Percentiles rank a stretch among this genome's conserved stretches.
Conservation (phyloP, 2,888 invertebrate genomes). For the Diaprepes abbreviatus region DNA sequence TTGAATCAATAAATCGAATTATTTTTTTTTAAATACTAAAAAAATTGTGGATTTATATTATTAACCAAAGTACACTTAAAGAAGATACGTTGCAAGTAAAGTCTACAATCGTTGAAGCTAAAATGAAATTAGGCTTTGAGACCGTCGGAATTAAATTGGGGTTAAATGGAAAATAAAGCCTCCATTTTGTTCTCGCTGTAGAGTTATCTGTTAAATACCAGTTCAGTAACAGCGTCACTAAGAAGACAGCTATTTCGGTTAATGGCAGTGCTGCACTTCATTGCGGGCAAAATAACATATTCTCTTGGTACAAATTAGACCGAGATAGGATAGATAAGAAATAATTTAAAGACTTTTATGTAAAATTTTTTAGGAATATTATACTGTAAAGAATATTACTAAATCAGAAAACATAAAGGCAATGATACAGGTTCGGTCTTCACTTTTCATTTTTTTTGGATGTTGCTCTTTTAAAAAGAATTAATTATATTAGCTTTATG, state of each 20-base stretch:
- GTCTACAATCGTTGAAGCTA: constrained; percentile 8
- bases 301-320: not conserved
- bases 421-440: too few relatives aligned
- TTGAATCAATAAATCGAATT: too few relatives aligned
- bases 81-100: constrained; percentile 9
- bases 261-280: not conserved
- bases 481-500: too few relatives aligned
- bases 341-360: too few relatives aligned
- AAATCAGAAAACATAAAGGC: too few relatives aligned
- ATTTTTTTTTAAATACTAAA: too few relatives aligned
- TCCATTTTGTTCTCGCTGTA: constrained; percentile 21
- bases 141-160: constrained; percentile 38
- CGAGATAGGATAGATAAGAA: not conserved
- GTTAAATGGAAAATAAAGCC: constrained; percentile 15
- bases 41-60: too few relatives aligned
- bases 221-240: not conserved
- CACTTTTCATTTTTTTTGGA: too few relatives aligned
- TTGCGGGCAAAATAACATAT: not conserved
- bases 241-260: not conserved
- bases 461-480: too few relatives aligned
- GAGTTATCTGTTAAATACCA: not conserved
- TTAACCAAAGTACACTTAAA: too few relatives aligned
- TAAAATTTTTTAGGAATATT: too few relatives aligned
- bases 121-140: constrained; percentile 33
- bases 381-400: too few relatives aligned